phyloP scores from a whole-genome alignment of 1,140 invertebrate species.

The Ericerus pela region DNA sequence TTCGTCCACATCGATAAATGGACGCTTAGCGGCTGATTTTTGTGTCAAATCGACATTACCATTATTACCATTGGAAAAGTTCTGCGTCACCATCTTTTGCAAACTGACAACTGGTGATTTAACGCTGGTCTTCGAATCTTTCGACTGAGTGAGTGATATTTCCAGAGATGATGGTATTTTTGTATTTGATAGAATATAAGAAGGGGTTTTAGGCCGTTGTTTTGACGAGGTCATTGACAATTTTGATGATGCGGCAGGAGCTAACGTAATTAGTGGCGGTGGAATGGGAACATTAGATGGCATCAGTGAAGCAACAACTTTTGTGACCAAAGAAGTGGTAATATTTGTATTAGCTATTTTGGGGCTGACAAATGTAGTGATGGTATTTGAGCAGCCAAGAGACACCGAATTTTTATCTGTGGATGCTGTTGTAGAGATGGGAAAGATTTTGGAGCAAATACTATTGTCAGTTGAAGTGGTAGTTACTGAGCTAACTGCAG shows the following conservation, averaged over 20 bases:
- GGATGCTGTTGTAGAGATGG: no score
- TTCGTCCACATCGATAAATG: no score
- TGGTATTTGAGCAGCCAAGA: no score
- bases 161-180: constrained; percentile 2
- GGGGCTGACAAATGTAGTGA: no score
- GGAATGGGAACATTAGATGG: background rate
- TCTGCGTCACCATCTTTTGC: background rate
- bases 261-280: background rate
- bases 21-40: no score
- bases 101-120: background rate
- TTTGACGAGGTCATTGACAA: background rate
- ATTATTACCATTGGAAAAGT: background rate
- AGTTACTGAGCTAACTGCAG: no score
- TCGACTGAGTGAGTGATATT: background rate
- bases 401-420: no score
- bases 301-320: background rate
- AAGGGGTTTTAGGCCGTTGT: background rate
- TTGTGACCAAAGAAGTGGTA: no score
- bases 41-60: no score
- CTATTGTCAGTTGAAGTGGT: no score
- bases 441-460: no score
- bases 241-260: background rate
- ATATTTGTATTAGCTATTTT: no score
- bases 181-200: background rate
- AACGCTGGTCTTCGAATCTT: background rate